Evolutionary conservation across 2,797 vertebrate species (phyloP), one percentile per base, ranked within the genome.

Genomic region (Crossoptilon crossoptilon): DNA sequence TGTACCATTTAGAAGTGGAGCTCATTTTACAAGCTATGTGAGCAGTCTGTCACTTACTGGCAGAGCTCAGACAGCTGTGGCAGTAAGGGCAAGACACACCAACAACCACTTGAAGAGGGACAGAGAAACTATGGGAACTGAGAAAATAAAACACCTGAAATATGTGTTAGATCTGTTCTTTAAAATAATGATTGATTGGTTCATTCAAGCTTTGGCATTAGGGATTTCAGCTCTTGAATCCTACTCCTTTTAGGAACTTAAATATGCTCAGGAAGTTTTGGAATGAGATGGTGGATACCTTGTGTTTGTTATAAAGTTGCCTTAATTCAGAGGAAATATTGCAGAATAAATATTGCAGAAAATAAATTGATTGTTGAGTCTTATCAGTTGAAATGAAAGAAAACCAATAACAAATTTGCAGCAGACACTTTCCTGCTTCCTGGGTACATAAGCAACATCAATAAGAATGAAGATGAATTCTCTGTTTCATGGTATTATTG

Each of bases 41-140:
- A 95, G 88, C 85, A 14, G 79, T 94, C 91, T 96, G 92, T 91
- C 92, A 90, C 88, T 91, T 95, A 91, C 64, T 80, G 68, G 80
- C 73, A 86, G 81, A 97, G 70, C 79, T 95, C 78, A 94, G 87
- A 60, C 76, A 86, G 60, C 80, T 87, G 70, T 88, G 88, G 77
- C 89, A 85, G 31, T 31, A 84, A 91, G 56, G 56, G 75, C 44
- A 91, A 76, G 88, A 90, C 69, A 85, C 53, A 81, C 43, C 24
- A 91, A 58, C 35, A 56, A 88, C 15, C 18, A 92, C 33, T 67
- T 29, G 4, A 69, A 88, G 41, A 53, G 49, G 75, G 81, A 90
- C 67, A 55, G 6, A 35, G 39, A 91, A 44, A 67, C 11, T 62
- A 21, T 41, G 43, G 49, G 70, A 87, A 70, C 77, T 84, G 44